These are phyloP conservation scores for Columbina picui DNA, from an alignment of 2,113 vertebrate genomes.

Conservation along the genomic window DNA sequence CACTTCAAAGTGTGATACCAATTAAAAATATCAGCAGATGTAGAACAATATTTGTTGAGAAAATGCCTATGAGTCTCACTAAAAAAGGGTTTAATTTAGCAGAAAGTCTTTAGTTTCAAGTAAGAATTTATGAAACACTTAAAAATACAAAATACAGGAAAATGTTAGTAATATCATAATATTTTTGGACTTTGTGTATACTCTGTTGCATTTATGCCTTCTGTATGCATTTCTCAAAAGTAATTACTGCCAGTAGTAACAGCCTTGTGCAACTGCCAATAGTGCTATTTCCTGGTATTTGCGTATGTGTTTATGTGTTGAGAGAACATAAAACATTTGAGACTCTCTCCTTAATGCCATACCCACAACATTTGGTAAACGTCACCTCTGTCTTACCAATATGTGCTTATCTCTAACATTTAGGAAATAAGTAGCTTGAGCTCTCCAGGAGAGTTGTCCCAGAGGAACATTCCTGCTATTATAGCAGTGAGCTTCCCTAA, in stretches of 20 bases:
- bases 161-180: background rate
- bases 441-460: background rate
- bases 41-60: background rate
- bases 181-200: background rate
- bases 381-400: background rate
- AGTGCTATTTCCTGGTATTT: background rate
- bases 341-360: background rate
- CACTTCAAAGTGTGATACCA: background rate
- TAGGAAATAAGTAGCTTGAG: background rate
- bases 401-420: background rate
- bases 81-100: background rate
- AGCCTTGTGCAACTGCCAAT: background rate
- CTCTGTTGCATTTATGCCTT: background rate
- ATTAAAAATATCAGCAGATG: background rate
- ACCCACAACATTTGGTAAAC: background rate
- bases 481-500: background rate
- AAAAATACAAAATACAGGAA: background rate
- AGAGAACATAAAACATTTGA: background rate
- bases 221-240: background rate
- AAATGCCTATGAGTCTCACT: background rate
- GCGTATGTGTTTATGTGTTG: background rate
- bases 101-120: background rate
- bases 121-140: background rate
- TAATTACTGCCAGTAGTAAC: background rate
- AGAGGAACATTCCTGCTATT: background rate